A percentile compares a stretch with the other conserved stretches of the same genome.
Evolutionary conservation across 2,797 vertebrate species (phyloP).

Genomic region (Orientallactaga sibirica): DNA sequence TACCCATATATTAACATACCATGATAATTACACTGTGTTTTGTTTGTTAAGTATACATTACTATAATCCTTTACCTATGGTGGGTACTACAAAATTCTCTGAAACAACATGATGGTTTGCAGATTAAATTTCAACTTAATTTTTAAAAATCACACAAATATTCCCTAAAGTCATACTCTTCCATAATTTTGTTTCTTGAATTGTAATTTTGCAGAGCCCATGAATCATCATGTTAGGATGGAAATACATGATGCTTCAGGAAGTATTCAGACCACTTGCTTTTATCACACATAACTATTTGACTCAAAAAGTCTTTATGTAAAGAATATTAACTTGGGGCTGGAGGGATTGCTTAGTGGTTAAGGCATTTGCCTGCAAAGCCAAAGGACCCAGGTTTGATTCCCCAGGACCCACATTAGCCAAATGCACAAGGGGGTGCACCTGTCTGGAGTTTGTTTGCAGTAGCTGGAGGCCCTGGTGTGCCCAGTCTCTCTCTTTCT

Average conservation of each 20-base stretch:
- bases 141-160: not conserved
- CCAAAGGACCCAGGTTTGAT: too few species aligned
- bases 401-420: too few species aligned
- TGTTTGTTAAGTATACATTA: slow-evolving; percentile 34
- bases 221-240: slow-evolving; percentile 38
- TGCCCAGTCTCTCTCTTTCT: too few species aligned
- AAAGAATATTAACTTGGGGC: not conserved
- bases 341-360: too few species aligned
- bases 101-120: not conserved
- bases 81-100: not conserved
- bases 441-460: too few species aligned
- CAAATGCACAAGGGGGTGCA: too few species aligned
- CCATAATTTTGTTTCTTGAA: slow-evolving; percentile 54
- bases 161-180: slow-evolving; percentile 13
- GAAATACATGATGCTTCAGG: not conserved
- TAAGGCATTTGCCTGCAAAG: too few species aligned
- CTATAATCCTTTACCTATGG: not conserved
- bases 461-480: too few species aligned
- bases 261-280: not conserved
- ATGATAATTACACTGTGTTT: slow-evolving; percentile 14
- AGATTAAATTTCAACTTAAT: slow-evolving; percentile 60
- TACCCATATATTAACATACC: not conserved
- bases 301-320: slow-evolving; percentile 39
- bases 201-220: not conserved
- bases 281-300: slow-evolving; percentile 36